phyloP scores from a whole-genome alignment of 2,888 invertebrate genomes.

The Aleiodes leptofemur region DNA sequence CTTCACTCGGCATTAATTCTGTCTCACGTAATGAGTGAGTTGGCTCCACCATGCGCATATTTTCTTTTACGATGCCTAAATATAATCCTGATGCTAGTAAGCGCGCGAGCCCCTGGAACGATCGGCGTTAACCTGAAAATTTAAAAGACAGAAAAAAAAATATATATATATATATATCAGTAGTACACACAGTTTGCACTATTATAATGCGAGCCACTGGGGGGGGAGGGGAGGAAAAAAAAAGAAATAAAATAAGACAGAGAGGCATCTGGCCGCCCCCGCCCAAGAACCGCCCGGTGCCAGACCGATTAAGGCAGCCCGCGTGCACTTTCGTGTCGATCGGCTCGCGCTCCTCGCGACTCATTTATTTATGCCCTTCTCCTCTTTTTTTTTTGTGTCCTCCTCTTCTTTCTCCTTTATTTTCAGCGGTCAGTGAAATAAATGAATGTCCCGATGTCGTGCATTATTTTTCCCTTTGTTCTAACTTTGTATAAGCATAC shows the following conservation, averaged over 20 bases:
- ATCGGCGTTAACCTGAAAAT: conserved; percentile 41
- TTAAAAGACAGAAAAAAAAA: conserved; percentile 16
- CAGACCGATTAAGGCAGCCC: conserved; percentile 43
- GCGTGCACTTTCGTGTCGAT: conserved; percentile 49
- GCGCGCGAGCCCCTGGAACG: conserved; percentile 36
- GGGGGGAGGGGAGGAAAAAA: background rate
- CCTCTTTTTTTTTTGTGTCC: conserved; percentile 16
- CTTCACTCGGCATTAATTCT: conserved; percentile 67
- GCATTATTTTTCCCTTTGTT: conserved; percentile 44
- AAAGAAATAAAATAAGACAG: background rate
- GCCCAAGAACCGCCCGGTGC: conserved; percentile 17
- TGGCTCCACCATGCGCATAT: conserved; percentile 74
- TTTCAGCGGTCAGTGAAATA: conserved; percentile 48
- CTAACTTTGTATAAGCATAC: conserved; percentile 10
- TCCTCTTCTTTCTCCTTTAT: conserved; percentile 24
- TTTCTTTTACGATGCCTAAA: conserved; percentile 75
- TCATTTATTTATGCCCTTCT: conserved; percentile 38
- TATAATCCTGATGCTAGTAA: conserved; percentile 72
- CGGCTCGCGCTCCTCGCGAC: conserved; percentile 23
- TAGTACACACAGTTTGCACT: background rate
- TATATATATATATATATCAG: background rate
- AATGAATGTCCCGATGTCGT: conserved; percentile 48
- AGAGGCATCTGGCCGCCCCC: conserved; percentile 42
- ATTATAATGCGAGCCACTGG: background rate
- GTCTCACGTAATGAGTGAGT: conserved; percentile 74